A percentile compares a stretch with the other conserved stretches of the same genome.
Conservation (phyloP, 2,888 invertebrate genomes). For the Drosophila colorata region DNA sequence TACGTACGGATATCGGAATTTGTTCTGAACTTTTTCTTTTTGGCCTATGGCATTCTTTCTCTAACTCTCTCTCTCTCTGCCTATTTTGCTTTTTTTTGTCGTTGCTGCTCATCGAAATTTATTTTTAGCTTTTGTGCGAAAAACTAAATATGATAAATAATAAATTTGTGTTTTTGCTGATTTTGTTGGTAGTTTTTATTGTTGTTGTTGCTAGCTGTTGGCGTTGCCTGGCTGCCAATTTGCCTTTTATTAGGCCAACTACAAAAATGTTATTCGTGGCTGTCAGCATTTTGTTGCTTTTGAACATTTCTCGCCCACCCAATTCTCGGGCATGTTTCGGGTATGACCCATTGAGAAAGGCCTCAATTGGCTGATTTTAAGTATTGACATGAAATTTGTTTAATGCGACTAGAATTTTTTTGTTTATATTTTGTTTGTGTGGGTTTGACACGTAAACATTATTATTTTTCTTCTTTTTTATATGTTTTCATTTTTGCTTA, state of each 20-base stretch:
- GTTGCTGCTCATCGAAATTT: constrained; percentile 43
- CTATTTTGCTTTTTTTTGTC: neutral
- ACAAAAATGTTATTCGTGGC: constrained; percentile 43
- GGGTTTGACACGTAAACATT: constrained; percentile 39
- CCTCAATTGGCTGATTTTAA: constrained; percentile 33
- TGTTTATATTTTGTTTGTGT: constrained; percentile 13
- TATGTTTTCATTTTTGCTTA: constrained; percentile 14
- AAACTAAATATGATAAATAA: constrained; percentile 65
- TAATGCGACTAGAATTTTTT: constrained; percentile 23
- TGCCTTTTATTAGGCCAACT: constrained; percentile 71
- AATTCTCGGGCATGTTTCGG: constrained; percentile 28
- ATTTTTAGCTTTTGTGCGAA: constrained; percentile 63
- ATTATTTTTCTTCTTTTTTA: constrained; percentile 7
- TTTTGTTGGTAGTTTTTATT: constrained; percentile 32
- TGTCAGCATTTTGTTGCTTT: constrained; percentile 62
- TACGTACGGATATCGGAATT: constrained; percentile 34
- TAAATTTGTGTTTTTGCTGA: constrained; percentile 58
- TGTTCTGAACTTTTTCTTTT: constrained; percentile 1
- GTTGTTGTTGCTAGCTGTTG: constrained; percentile 18
- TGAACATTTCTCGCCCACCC: constrained; percentile 50
- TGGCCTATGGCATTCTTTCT: neutral
- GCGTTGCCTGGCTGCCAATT: constrained; percentile 63
- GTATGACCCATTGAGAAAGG: constrained; percentile 58
- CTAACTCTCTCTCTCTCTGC: neutral
- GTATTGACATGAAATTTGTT: constrained; percentile 32